A percentile compares a stretch with the other conserved stretches of the same genome.
phyloP scores from a whole-genome alignment of 2,888 invertebrate genomes.

The Cyclophora albipunctata region DNA sequence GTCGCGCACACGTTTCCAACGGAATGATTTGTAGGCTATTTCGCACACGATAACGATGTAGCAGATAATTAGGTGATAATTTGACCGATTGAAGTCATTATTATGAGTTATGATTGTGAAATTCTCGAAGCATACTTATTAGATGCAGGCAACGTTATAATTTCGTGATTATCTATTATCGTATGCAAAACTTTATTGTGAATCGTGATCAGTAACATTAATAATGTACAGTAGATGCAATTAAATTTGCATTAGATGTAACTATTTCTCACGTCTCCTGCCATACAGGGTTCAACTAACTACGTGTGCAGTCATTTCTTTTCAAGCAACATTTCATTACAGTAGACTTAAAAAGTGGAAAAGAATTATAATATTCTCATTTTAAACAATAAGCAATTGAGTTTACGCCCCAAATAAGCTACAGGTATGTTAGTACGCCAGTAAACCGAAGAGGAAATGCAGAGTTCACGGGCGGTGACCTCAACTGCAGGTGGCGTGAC shows the following conservation, averaged over 20 bases:
- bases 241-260: too few relatives aligned
- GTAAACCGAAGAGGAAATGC: slow-evolving; percentile 47
- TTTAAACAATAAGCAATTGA: slow-evolving; percentile 17
- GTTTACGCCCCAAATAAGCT: slow-evolving; percentile 51
- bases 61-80: slow-evolving; percentile 41
- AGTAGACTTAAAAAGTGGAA: slow-evolving; percentile 3
- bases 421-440: slow-evolving; percentile 33
- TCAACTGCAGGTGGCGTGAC: slow-evolving; percentile 52
- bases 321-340: slow-evolving; percentile 6
- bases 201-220: too few relatives aligned
- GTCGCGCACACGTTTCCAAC: slow-evolving; percentile 55
- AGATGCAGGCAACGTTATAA: too few relatives aligned
- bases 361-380: slow-evolving; percentile 12
- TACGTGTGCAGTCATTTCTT: not conserved
- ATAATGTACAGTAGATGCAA: too few relatives aligned
- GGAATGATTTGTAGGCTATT: slow-evolving; percentile 51
- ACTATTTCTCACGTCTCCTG: too few relatives aligned
- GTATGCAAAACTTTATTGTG: too few relatives aligned
- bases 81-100: slow-evolving; percentile 22
- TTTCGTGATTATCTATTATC: too few relatives aligned
- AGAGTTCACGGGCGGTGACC: slow-evolving; percentile 69
- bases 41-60: slow-evolving; percentile 37
- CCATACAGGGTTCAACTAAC: too few relatives aligned
- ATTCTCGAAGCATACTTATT: not conserved
- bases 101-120: slow-evolving; percentile 22